These are phyloP conservation scores for Habrosyne pyritoides DNA, from an alignment of 2,888 invertebrate genomes.

Conservation along the genomic window DNA sequence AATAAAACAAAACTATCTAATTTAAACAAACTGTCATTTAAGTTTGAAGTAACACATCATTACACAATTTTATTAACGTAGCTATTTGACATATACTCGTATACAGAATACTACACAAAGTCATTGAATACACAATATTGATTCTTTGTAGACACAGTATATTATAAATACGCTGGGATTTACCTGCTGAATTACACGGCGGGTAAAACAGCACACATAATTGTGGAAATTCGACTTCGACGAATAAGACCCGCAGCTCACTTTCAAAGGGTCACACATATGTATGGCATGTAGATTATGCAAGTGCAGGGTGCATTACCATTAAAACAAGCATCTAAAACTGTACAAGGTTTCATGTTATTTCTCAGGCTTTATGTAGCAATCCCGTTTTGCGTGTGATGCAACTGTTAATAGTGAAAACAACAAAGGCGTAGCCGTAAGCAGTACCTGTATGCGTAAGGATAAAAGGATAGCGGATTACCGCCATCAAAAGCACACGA, in stretches of 20 bases:
- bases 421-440: constrained; percentile 41
- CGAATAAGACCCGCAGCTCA: neutral
- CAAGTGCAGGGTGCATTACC: too few relatives aligned
- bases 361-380: neutral
- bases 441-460: constrained; percentile 41
- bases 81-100: too few relatives aligned
- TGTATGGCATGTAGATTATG: neutral
- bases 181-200: neutral
- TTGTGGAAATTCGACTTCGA: neutral
- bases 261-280: neutral
- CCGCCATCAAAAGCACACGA: constrained; percentile 68
- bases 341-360: neutral
- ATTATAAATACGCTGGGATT: too few relatives aligned
- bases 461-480: constrained; percentile 67
- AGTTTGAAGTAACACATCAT: too few relatives aligned
- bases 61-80: too few relatives aligned
- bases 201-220: neutral
- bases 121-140: too few relatives aligned
- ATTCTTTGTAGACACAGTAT: too few relatives aligned
- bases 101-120: too few relatives aligned
- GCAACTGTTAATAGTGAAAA: constrained; percentile 31
- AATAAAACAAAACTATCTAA: too few relatives aligned
- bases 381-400: neutral
- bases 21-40: too few relatives aligned
- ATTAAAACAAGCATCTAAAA: too few relatives aligned